Conservation (phyloP, 1,140 invertebrate species). For the Caenorhabditis inopinata region DNA sequence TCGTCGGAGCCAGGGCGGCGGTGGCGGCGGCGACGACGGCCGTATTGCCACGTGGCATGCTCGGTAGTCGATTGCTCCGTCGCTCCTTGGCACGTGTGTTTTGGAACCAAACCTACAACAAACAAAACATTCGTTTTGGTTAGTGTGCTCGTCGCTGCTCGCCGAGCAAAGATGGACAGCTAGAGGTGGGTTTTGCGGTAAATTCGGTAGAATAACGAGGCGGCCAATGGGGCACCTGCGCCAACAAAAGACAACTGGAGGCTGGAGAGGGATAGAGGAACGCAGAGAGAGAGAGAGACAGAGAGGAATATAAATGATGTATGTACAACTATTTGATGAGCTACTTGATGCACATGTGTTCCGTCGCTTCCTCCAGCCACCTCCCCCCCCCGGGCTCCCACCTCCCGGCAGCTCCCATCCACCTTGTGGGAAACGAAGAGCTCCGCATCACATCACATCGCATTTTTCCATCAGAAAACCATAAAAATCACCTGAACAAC, state of each 20-base stretch:
- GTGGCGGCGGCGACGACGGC: conserved; percentile 12
- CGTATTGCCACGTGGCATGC: conserved; percentile 56
- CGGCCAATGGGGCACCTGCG: neutral
- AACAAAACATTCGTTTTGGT: no score
- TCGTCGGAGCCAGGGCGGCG: neutral
- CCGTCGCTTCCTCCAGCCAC: neutral
- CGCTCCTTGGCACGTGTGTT: conserved; percentile 89
- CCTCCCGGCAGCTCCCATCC: neutral
- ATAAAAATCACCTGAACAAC: conserved; percentile 77
- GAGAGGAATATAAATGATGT: conserved; percentile 20
- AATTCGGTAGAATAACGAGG: neutral
- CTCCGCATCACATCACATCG: neutral
- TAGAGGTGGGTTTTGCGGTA: neutral
- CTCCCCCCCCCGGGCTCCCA: neutral
- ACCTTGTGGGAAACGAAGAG: conserved; percentile 17
- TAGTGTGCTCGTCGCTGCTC: no score
- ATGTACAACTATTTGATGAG: conserved; percentile 30
- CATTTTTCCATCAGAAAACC: neutral
- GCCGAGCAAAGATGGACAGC: conserved; percentile 23
- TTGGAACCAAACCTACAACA: conserved; percentile 93
- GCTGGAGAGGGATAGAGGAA: neutral
- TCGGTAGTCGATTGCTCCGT: conserved; percentile 67
- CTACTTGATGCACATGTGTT: conserved; percentile 7
- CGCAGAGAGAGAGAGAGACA: neutral
- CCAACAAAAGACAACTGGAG: no score